phyloP scores from a whole-genome alignment of 2,888 invertebrate species.

The Euproctis similis region DNA sequence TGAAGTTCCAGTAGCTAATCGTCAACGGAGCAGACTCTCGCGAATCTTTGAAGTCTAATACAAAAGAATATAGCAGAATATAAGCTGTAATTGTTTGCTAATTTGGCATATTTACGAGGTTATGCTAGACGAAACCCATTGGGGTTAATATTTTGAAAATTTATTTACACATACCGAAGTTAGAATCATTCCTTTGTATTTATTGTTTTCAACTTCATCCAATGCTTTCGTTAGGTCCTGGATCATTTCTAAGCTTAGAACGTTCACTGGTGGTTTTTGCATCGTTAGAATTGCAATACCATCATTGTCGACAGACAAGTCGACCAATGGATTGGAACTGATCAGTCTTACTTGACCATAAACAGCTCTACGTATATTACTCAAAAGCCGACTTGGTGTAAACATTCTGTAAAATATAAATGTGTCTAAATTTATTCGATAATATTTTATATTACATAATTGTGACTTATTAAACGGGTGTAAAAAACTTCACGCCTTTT shows the following conservation, averaged over 20 bases:
- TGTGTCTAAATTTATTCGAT: too few species aligned
- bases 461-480: too few species aligned
- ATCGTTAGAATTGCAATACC: conserved; percentile 1
- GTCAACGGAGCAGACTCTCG: too few species aligned
- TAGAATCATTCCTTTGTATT: conserved; percentile 1
- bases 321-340: not conserved
- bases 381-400: not conserved
- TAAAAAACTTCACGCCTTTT: too few species aligned
- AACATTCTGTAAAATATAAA: conserved; percentile 1
- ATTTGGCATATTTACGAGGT: too few species aligned
- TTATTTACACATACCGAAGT: not conserved
- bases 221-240: conserved; percentile 1
- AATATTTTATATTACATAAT: too few species aligned
- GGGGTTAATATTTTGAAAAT: not conserved
- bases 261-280: conserved; percentile 3
- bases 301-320: not conserved
- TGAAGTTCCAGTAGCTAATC: too few species aligned
- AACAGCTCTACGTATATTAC: too few species aligned
- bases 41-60: too few species aligned
- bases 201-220: not conserved
- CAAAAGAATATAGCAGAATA: too few species aligned
- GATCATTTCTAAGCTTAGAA: conserved; percentile 1
- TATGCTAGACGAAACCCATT: not conserved
- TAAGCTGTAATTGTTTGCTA: too few species aligned
- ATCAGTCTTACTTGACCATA: too few species aligned